phyloP scores from a whole-genome alignment of 2,797 vertebrate species.

The Sebastes itinus region DNA sequence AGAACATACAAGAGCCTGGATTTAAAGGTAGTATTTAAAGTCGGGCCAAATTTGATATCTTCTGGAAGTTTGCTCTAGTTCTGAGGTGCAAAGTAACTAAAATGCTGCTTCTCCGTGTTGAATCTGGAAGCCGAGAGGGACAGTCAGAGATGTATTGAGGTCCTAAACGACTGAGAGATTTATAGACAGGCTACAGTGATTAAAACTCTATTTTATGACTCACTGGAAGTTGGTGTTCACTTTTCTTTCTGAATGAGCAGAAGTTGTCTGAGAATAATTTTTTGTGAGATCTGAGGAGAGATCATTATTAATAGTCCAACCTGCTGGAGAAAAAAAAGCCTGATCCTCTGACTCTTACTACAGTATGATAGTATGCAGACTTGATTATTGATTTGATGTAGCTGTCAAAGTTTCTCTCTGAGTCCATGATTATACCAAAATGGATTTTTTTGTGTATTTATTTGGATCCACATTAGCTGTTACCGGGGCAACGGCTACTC shows the following conservation, averaged over 20 bases:
- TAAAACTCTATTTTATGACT: not conserved
- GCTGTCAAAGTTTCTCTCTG: not conserved
- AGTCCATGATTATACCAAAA: not conserved
- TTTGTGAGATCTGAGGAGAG: not conserved
- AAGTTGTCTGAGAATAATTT: not conserved
- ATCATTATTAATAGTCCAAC: not conserved
- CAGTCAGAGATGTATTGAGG: not conserved
- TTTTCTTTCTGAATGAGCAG: not conserved
- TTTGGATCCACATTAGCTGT: not conserved
- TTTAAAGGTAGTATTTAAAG: not conserved
- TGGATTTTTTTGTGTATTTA: slow-evolving; percentile 3
- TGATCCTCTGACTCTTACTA: not conserved
- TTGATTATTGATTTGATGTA: not conserved
- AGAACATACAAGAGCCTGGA: not conserved
- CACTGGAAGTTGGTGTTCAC: not conserved
- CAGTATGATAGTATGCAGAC: not conserved
- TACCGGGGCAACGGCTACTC: not conserved
- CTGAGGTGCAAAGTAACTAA: not conserved
- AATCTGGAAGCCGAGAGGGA: not conserved
- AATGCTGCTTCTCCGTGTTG: not conserved
- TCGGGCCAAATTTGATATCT: not conserved
- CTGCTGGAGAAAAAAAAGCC: not conserved
- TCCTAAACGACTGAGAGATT: not conserved
- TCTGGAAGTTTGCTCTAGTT: not conserved
- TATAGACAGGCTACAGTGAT: not conserved